Percentiles rank a stretch among this genome's conserved stretches.
Conservation (phyloP, 2,888 invertebrate genomes). For the Andrena fulva region DNA sequence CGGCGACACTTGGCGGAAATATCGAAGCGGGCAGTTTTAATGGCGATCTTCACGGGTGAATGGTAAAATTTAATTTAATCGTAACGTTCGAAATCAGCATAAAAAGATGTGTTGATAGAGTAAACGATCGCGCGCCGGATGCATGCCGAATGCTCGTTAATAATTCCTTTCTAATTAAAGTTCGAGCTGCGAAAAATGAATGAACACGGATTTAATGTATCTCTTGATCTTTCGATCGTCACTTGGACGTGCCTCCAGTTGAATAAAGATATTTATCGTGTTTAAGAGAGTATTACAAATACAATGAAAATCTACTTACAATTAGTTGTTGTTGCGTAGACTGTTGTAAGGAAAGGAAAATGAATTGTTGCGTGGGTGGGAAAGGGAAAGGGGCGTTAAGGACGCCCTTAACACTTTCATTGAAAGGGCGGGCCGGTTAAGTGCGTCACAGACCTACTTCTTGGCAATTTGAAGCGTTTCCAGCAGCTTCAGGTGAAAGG, state of each 20-base stretch:
- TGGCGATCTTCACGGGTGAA: not conserved
- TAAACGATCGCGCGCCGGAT: not conserved
- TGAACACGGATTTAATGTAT: not conserved
- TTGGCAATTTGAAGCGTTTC: conserved; percentile 9
- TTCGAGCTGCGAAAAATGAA: not conserved
- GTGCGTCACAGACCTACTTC: not conserved
- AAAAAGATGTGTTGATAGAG: not conserved
- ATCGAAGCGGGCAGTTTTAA: not conserved
- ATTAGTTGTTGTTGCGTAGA: not conserved
- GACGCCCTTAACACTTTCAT: not conserved
- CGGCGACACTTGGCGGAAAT: not conserved
- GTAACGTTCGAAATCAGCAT: not conserved
- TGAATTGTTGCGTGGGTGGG: not conserved
- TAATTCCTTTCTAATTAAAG: conserved; percentile 4
- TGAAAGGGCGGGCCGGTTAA: not conserved
- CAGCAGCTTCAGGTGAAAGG: conserved; percentile 4
- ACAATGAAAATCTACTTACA: not conserved
- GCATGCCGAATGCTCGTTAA: not conserved
- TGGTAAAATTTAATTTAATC: not conserved
- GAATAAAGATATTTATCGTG: not conserved
- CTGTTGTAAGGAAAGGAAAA: not conserved
- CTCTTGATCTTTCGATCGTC: not conserved
- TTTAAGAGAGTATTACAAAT: not conserved
- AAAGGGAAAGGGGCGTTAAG: not conserved
- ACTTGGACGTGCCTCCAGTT: not conserved